Conservation (phyloP, 2,797 vertebrate genomes). For the Poeciliopsis paucimaculata region DNA sequence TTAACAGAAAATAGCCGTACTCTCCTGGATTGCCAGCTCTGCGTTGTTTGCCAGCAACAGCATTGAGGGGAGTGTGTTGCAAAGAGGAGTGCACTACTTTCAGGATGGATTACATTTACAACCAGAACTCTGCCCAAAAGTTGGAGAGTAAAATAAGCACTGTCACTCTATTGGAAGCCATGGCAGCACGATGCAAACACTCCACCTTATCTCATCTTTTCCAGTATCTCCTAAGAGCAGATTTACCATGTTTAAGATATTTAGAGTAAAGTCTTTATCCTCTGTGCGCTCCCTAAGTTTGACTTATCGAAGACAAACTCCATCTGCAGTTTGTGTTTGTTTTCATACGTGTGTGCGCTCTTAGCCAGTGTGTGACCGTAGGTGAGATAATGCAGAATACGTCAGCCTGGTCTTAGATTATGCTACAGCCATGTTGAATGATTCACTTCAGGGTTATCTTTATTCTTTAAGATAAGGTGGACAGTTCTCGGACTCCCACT, state of each 20-base stretch:
- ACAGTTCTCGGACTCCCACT: conserved; percentile 67
- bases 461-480: conserved; percentile 69
- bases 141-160: conserved; percentile 40
- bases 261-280: conserved; percentile 49
- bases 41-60: conserved; percentile 70
- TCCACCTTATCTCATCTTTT: conserved; percentile 44
- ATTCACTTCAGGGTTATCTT: conserved; percentile 77
- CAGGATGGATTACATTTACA: conserved; percentile 67
- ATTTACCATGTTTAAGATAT: conserved; percentile 34
- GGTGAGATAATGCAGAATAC: conserved; percentile 70
- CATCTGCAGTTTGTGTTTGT: conserved; percentile 66
- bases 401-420: conserved; percentile 62
- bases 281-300: conserved; percentile 46
- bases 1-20: conserved; percentile 73
- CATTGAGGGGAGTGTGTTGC: conserved; percentile 68
- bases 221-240: conserved; percentile 52
- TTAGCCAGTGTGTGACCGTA: conserved; percentile 35
- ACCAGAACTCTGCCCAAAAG: conserved; percentile 62
- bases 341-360: conserved; percentile 37
- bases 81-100: conserved; percentile 57
- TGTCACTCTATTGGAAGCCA: conserved; percentile 51
- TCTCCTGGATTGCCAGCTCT: conserved; percentile 64
- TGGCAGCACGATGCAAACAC: conserved; percentile 40
- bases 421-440: conserved; percentile 60
- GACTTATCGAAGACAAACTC: conserved; percentile 62